phyloP scores from a whole-genome alignment of 2,797 vertebrate species.

The Hemitrygon akajei region DNA sequence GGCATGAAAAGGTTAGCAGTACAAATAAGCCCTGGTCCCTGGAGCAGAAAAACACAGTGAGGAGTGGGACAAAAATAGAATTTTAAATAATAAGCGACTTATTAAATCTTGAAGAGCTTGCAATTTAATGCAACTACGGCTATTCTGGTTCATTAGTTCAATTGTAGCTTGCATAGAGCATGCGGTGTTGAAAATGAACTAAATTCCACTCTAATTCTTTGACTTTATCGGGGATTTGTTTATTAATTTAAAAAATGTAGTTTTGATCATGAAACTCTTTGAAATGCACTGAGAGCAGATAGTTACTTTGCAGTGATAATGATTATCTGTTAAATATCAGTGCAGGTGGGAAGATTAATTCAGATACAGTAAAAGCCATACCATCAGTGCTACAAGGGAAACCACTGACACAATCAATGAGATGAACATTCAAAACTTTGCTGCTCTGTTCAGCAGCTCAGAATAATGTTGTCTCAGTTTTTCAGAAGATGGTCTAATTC shows the following conservation, averaged over 20 bases:
- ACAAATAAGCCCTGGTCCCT: not conserved
- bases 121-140: not conserved
- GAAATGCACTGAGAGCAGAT: not conserved
- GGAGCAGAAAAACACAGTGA: not conserved
- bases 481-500: not conserved
- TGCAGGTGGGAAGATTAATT: not conserved
- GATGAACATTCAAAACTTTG: not conserved
- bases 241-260: not conserved
- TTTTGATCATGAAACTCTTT: not conserved
- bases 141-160: not conserved
- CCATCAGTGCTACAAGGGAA: not conserved
- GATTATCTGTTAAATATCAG: not conserved
- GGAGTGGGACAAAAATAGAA: not conserved
- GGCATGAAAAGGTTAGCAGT: slow-evolving; percentile 7
- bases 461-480: not conserved
- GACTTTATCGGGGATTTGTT: not conserved
- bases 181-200: not conserved
- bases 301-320: not conserved
- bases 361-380: not conserved
- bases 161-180: not conserved
- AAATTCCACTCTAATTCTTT: not conserved
- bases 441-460: not conserved
- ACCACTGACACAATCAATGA: not conserved
- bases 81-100: not conserved
- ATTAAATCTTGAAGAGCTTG: not conserved